Conservation (phyloP, 2,888 invertebrate genomes). For the Julus scandinavius region DNA sequence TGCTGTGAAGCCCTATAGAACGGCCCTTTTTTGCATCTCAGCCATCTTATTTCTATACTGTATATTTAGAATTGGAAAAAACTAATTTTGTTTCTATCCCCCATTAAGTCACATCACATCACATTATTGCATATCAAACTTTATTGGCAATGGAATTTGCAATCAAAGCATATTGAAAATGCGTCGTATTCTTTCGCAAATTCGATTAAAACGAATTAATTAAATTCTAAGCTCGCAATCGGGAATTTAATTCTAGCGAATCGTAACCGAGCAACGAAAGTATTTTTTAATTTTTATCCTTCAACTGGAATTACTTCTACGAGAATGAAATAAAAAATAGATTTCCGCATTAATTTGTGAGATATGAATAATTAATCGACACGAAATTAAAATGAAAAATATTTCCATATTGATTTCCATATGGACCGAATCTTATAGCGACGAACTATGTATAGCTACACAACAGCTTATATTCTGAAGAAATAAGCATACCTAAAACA, state of each 20-base stretch:
- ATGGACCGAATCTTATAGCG: not conserved
- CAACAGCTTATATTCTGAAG: no score
- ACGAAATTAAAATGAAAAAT: not conserved
- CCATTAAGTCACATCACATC: not conserved
- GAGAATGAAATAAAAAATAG: not conserved
- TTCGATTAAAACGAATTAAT: constrained; percentile 38
- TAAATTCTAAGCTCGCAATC: not conserved
- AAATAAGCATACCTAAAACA: no score
- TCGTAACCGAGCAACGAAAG: not conserved
- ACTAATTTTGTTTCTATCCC: not conserved
- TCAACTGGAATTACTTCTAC: not conserved
- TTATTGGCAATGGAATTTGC: constrained; percentile 12
- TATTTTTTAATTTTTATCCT: not conserved
- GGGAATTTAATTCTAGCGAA: not conserved
- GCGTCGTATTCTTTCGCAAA: not conserved
- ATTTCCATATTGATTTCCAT: not conserved
- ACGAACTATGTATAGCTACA: no score
- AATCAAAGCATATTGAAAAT: constrained; percentile 24
- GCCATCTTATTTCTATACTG: not conserved
- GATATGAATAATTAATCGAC: not conserved
- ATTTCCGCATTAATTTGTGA: constrained; percentile 16
- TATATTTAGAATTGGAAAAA: not conserved
- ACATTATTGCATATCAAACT: not conserved
- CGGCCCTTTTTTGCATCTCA: not conserved
- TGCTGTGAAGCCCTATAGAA: not conserved